These are phyloP conservation scores for Xylophagus ater DNA, from an alignment of 2,888 invertebrate genomes.

Conservation along the genomic window DNA sequence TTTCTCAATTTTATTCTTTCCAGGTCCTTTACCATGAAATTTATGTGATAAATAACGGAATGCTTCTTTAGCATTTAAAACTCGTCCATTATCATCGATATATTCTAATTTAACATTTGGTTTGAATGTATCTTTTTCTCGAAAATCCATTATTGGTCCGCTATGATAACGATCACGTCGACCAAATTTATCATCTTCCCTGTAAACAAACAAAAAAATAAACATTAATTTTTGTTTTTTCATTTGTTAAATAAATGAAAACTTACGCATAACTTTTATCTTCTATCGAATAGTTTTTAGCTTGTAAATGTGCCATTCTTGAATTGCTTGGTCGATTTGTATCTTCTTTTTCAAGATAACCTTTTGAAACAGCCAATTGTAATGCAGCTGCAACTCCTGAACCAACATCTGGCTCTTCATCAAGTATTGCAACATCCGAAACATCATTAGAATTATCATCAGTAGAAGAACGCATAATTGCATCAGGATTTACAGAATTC, in stretches of 20 bases:
- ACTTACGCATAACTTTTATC: constrained; percentile 59
- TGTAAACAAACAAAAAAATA: constrained; percentile 26
- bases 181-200: constrained; percentile 69
- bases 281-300: constrained; percentile 69
- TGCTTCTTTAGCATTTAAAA: constrained; percentile 90
- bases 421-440: constrained; percentile 46
- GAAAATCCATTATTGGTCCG: constrained; percentile 84
- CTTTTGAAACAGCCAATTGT: constrained; percentile 84
- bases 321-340: constrained; percentile 60
- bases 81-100: constrained; percentile 90
- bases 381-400: constrained; percentile 88
- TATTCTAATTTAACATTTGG: constrained; percentile 94
- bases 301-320: constrained; percentile 62
- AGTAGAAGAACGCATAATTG: constrained; percentile 37
- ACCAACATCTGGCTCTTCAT: constrained; percentile 85
- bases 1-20: constrained; percentile 97
- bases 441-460: constrained; percentile 39
- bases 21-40: constrained; percentile 98
- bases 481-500: constrained; percentile 65
- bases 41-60: constrained; percentile 93
- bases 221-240: constrained; percentile 3
- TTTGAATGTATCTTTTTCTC: constrained; percentile 80
- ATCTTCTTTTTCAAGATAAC: constrained; percentile 76
- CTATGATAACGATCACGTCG: constrained; percentile 59
- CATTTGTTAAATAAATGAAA: background rate